phyloP scores from a whole-genome alignment of 2,113 vertebrate genomes.

The Pygoscelis antarcticus region DNA sequence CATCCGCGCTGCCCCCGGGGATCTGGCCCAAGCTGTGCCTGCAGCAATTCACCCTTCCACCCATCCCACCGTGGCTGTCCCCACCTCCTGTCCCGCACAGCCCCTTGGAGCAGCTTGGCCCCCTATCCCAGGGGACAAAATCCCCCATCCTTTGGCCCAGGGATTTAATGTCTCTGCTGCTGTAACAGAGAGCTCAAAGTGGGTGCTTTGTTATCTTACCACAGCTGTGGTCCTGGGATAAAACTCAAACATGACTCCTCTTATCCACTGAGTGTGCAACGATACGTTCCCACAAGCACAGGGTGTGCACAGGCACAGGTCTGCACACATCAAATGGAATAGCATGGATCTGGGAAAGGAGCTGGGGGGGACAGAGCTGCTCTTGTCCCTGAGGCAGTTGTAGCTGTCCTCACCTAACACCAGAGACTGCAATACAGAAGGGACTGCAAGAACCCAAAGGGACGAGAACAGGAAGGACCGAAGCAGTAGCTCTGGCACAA shows the following conservation, averaged over 20 bases:
- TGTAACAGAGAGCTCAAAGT: neutral
- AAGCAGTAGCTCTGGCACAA: neutral
- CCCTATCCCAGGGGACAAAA: neutral
- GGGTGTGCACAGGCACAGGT: neutral
- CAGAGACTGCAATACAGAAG: neutral
- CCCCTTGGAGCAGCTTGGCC: neutral
- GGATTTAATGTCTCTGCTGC: neutral
- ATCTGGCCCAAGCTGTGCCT: neutral
- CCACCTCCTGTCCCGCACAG: accelerated
- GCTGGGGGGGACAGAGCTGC: neutral
- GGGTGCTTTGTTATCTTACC: neutral
- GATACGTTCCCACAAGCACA: accelerated
- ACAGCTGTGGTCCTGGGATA: neutral
- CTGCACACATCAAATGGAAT: accelerated
- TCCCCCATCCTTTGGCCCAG: neutral
- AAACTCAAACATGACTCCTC: neutral
- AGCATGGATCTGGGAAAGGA: neutral
- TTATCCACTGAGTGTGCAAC: neutral
- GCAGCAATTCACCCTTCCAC: neutral
- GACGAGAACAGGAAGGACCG: neutral
- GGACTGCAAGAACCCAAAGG: neutral
- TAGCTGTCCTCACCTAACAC: neutral
- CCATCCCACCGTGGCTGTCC: neutral
- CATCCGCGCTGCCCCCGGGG: accelerated
- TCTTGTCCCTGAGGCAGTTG: neutral